These are phyloP conservation scores for Ormyrus pomaceus DNA, from an alignment of 2,888 invertebrate genomes.

Conservation along the genomic window DNA sequence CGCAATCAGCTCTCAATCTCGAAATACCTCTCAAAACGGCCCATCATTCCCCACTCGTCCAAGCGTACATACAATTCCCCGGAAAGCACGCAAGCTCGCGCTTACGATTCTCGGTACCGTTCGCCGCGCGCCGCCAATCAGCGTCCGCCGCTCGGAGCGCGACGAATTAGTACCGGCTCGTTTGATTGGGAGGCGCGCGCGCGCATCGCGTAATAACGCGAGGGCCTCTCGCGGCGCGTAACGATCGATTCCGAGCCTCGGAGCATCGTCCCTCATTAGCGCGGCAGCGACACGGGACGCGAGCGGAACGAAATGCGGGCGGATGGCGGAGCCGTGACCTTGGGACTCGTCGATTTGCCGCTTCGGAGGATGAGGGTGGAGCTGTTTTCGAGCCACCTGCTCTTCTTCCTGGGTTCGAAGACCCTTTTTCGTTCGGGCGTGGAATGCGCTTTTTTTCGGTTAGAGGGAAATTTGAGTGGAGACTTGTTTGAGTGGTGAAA, in stretches of 20 bases:
- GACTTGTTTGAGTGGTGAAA: no score
- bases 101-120: no score
- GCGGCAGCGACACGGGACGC: neutral
- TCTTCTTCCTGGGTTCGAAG: conserved; percentile 26
- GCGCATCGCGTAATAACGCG: neutral
- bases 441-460: conserved; percentile 42
- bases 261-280: conserved; percentile 1
- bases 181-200: conserved; percentile 18
- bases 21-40: no score
- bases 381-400: conserved; percentile 58
- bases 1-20: no score
- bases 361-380: neutral
- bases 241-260: neutral
- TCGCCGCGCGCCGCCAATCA: no score
- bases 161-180: neutral
- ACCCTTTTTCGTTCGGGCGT: conserved; percentile 52
- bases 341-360: conserved; percentile 52
- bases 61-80: no score
- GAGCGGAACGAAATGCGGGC: neutral
- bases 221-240: neutral
- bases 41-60: no score
- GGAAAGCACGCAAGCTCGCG: neutral
- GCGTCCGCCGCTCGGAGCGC: neutral
- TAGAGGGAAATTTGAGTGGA: conserved; percentile 9
- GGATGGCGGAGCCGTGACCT: conserved; percentile 39